These are phyloP conservation scores for Dromococcyx pavoninus DNA, from an alignment of 2,797 vertebrate species.

Conservation along the genomic window DNA sequence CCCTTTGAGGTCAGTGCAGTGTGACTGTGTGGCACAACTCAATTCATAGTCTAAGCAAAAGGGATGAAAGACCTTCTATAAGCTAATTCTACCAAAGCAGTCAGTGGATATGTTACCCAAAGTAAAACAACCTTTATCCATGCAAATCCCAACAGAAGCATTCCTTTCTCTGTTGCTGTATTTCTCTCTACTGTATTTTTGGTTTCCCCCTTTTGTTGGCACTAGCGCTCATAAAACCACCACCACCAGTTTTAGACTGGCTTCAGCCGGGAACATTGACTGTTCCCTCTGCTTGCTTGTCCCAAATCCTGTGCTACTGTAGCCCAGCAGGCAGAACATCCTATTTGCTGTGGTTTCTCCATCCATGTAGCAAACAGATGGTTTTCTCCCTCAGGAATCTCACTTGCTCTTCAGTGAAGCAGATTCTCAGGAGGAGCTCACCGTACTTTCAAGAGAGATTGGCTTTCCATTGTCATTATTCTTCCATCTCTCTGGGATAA, in stretches of 20 bases:
- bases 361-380: background rate
- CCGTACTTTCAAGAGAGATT: background rate
- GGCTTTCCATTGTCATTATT: background rate
- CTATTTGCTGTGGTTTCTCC: background rate
- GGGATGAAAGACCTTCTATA: background rate
- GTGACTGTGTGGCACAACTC: background rate
- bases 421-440: background rate
- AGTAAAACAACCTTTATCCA: background rate
- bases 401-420: background rate
- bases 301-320: background rate
- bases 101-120: background rate
- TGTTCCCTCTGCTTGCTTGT: background rate
- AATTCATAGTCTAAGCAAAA: background rate
- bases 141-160: fast-evolving
- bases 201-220: background rate
- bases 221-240: background rate
- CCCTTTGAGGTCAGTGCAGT: background rate
- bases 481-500: background rate
- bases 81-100: background rate
- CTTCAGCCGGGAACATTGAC: background rate
- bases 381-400: background rate
- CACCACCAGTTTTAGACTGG: background rate
- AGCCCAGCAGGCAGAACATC: background rate
- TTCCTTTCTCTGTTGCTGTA: background rate
- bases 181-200: background rate